Base-by-base conservation (phyloP, 2,113 vertebrate genomes). In the Hemibagrus wyckioides region DNA sequence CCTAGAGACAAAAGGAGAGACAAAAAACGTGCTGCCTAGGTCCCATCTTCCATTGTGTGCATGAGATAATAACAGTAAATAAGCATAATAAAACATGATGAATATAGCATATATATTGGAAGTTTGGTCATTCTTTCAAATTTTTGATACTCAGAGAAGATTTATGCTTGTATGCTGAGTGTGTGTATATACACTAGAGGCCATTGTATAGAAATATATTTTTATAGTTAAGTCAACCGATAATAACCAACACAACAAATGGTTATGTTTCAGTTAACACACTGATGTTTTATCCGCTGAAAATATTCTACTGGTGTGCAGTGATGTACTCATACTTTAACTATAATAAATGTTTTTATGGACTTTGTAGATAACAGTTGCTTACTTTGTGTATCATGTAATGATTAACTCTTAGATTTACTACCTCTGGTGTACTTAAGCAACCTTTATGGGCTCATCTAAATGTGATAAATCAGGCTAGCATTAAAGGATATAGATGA, bases 1-100 rank as follows among this genome's bases (percentile, higher is more conserved):
- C 7, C 13, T 50, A 30, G 25, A 77, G 7, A n/a, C n/a, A n/a
- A n/a, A n/a, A n/a, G n/a, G n/a, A n/a, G n/a, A n/a, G n/a, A n/a
- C n/a, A n/a, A n/a, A 67, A 87, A 52, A 79, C 63, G 17, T 69
- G 57, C n/a, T 85, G 44, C 23, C 25, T 79, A 44, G 19, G 39
- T 44, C 71, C n/a, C 44, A 77, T 80, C 57, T 48, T 82, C 48
- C 7, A 50, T 23, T 41, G 23, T 48, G 71, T 44, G 36, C 6
- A 36, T 44, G 21, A 73, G 3, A 73, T 8, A 28, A 73, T 75
- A 75, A 75, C 13, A 5, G 10, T 44, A 44, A 75, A 44, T 25
- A 50, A 50, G 8, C 2, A 77, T 77, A 44, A 50, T 76, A 28
- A 10, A 73, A 73, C 39, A 48, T 48, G 28, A 77, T 30, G 30